A percentile compares a stretch with the other conserved stretches of the same genome.
phyloP scores from a whole-genome alignment of 2,797 vertebrate genomes.

The Phaenicophaeus curvirostris region DNA sequence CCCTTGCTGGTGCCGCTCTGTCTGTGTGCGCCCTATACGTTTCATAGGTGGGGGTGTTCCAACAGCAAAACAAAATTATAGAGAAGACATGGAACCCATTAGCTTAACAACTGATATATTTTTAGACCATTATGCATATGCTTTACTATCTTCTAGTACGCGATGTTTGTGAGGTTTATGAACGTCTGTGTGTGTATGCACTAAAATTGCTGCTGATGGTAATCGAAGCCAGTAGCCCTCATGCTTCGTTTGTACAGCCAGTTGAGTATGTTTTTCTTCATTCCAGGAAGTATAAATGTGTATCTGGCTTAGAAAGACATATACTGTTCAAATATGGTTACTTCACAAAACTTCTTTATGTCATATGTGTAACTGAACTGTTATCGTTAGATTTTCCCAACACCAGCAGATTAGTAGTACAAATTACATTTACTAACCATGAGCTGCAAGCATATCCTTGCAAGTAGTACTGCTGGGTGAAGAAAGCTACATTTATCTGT shows the following conservation, averaged over 20 bases:
- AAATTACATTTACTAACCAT: not conserved
- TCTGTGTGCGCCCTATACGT: not conserved
- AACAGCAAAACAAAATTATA: not conserved
- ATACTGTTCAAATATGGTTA: not conserved
- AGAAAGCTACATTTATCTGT: not conserved
- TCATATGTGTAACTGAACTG: not conserved
- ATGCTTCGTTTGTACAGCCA: not conserved
- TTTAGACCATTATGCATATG: not conserved
- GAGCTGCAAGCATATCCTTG: not conserved
- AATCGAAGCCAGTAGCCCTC: not conserved
- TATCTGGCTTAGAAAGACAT: not conserved
- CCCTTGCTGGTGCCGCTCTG: not conserved
- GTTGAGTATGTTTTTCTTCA: not conserved
- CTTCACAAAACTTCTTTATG: not conserved
- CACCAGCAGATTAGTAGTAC: not conserved
- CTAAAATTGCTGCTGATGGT: not conserved
- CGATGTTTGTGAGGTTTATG: not conserved
- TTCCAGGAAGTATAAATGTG: not conserved
- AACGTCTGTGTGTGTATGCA: not conserved
- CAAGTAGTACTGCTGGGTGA: not conserved
- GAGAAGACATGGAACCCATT: not conserved
- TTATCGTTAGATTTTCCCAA: not conserved
- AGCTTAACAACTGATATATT: not conserved
- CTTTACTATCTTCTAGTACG: not conserved
- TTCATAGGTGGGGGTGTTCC: not conserved